Evolutionary conservation across 2,113 vertebrate species (phyloP), one percentile per base, ranked within the genome.

Genomic region (Passer montanus): DNA sequence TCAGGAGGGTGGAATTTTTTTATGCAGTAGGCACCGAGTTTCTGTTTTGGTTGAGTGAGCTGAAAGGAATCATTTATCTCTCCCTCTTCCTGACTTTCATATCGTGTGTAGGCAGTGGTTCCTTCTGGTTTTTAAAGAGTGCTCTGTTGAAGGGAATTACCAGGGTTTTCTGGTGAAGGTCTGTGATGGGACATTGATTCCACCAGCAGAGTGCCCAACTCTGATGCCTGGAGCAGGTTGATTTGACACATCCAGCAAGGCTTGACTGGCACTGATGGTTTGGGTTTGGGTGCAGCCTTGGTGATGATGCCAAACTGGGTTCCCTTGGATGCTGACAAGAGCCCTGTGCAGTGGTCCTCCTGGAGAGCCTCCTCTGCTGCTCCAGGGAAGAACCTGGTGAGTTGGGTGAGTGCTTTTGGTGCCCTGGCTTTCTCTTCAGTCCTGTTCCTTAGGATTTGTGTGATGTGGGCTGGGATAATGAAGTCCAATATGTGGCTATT

Each of bases 31-130:
- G 13, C 23, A 37, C 7, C 2, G 5, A 53, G 8, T 33, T 69
- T n/a, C 15, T 0, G 0, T 62, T 46, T 39, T 1, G 4, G 26
- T 7, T 60, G n/a, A 39, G 12, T 39, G 23, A 28, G 5, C 2
- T 30, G 55, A 30, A 6, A 41, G 20, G 13, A 47, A 26, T 8
- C 2, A 6, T 14, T 58, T 35, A 17, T 33, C 37, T 50, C 21
- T 31, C 19, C 30, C 84, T 46, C 37, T 58, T 50, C 46, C 3
- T 60, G 5, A 26, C 3, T 67, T 35, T 16, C 7, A 5, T 10
- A 22, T 49, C 11, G 4, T 27, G 2, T 7, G 14, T 27, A 50
- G 13, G 3, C 18, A 59, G 16, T n/a, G 44, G 0, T 22, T 18
- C 8, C 18, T 58, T 74, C n/a, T 60, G 14, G 11, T 4, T 14